Conservation (phyloP, 2,797 vertebrate species). For the Saxicola maurus region DNA sequence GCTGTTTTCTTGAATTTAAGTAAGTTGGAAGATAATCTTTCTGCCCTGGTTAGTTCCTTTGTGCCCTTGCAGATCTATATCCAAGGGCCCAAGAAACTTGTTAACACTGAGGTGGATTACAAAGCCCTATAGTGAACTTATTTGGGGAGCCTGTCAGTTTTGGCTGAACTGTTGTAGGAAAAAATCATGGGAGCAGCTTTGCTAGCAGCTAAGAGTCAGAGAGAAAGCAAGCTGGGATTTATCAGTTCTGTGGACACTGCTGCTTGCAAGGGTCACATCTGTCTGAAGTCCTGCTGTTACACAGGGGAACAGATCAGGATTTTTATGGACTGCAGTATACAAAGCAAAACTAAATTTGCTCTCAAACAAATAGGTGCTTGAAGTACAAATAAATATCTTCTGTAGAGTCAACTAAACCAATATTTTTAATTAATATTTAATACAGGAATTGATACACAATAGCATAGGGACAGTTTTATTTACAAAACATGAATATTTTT, state of each 20-base stretch:
- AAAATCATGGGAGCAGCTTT: not conserved
- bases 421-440: not conserved
- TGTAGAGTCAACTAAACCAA: not conserved
- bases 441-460: not conserved
- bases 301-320: not conserved
- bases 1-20: not conserved
- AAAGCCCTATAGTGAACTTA: not conserved
- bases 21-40: not conserved
- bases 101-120: not conserved
- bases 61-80: not conserved
- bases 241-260: not conserved
- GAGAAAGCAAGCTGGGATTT: not conserved
- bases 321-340: not conserved
- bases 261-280: not conserved
- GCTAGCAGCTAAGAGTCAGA: not conserved
- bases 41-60: not conserved
- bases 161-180: not conserved
- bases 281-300: not conserved
- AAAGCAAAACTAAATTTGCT: not conserved
- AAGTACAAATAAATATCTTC: not conserved
- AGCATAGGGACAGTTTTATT: not conserved
- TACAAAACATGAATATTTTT: not conserved
- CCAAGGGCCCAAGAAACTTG: no score
- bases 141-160: not conserved
- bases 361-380: not conserved